Base-by-base conservation (phyloP, 2,888 invertebrate genomes). In the Halocaridina rubra region DNA sequence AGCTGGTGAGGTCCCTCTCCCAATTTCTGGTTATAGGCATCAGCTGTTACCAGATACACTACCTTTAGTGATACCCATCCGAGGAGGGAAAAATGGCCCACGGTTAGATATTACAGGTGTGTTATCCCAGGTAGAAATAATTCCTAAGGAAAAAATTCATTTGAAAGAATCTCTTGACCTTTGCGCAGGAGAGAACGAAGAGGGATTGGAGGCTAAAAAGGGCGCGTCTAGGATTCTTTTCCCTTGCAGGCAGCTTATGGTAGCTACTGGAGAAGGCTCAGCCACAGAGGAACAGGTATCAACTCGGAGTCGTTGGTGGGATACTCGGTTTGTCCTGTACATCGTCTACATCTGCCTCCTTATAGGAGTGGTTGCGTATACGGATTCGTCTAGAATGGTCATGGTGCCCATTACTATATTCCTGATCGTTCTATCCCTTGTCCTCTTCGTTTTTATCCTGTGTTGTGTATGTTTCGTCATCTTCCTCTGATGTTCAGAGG, bases 341-440 rank as follows among this genome's bases (percentile, higher is more conserved):
- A 61, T 69, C 3, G 19, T 85, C 32, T 84, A 86, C 46, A 59
- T 87, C 13, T 74, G 82, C 22, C 69, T 81, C 2, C 32, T 85
- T 5, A 59, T 86, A 7, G 69, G 67, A n/a, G 29, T 82, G 13
- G 46, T 87, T 24, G 77, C 81, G 19, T 82, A 85, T 69, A 86
- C 85, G 57, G 81, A 85, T 30, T 57, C 81, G 4, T 67, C 82
- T 13, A 82, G 64, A 53, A 67, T 80, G 85, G 85, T 79, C 53
- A 87, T 87, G 87, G 85, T 87, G 13, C 87, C 87, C 19, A 87
- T 87, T 57, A 87, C 85, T 57, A 78, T 87, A 22, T 87, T 87
- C 78, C 84, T 87, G 61, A 85, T 87, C 67, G 87, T 87, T 3
- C 80, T 87, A 29, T 87, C 85, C 16, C 75, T 87, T n/a, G 80